Percentiles rank a stretch among this genome's conserved stretches.
Evolutionary conservation across 1,140 invertebrate species (phyloP).

Genomic region (roundworm (Caenorhabditis elegans)): WBcel235 BX284606.5:5354501-5355000

Average conservation of each 20-base stretch:
- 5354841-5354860: neutral
- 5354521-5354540: slow-evolving; percentile 12
- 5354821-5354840: neutral
- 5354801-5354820: neutral
- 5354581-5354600: neutral
- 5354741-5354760: neutral
- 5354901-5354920: neutral
- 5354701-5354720: slow-evolving; percentile 18
- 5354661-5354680: neutral
- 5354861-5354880: neutral
- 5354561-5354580: too few relatives aligned
- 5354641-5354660: slow-evolving; percentile 10
- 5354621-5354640: slow-evolving; percentile 1
- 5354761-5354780: neutral
- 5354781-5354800: neutral
- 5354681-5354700: slow-evolving; percentile 18
- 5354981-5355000: too few relatives aligned
- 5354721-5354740: neutral
- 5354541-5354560: slow-evolving; percentile 7
- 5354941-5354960: too few relatives aligned
- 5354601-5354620: slow-evolving; percentile 7
- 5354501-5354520: neutral
- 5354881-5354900: neutral
- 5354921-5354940: too few relatives aligned
- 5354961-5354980: too few relatives aligned